A percentile compares a stretch with the other conserved stretches of the same genome.
Evolutionary conservation across 1,140 invertebrate genomes (phyloP).

Genomic region (Berghia stephanieae): DNA sequence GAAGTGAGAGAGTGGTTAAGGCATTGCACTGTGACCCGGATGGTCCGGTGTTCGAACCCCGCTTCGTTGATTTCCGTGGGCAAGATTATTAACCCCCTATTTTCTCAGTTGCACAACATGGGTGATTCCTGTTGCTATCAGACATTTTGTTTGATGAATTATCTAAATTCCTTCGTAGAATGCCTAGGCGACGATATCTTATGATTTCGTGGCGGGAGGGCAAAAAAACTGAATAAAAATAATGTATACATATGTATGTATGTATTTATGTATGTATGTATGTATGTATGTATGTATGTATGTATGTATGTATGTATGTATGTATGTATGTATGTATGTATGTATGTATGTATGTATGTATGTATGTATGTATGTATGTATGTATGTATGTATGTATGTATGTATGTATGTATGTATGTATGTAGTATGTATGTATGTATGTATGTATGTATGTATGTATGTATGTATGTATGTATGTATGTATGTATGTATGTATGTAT

Average conservation of each 20-base stretch:
- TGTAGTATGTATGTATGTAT: constrained; percentile 17
- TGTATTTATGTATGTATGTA: constrained; percentile 53
- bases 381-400: constrained; percentile 39
- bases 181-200: too few relatives aligned
- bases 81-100: too few relatives aligned
- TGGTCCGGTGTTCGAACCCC: too few relatives aligned
- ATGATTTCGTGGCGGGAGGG: too few relatives aligned
- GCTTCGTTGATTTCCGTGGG: too few relatives aligned
- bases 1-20: too few relatives aligned
- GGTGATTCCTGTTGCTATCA: too few relatives aligned
- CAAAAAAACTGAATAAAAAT: too few relatives aligned
- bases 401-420: not conserved
- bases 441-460: constrained; percentile 19
- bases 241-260: constrained; percentile 53
- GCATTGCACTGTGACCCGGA: too few relatives aligned
- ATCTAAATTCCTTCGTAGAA: too few relatives aligned
- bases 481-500: constrained; percentile 20
- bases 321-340: constrained; percentile 27
- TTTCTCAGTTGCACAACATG: too few relatives aligned
- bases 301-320: constrained; percentile 34
- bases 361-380: constrained; percentile 38
- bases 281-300: constrained; percentile 37
- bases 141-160: too few relatives aligned
- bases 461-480: constrained; percentile 28
- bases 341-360: constrained; percentile 33